A percentile compares a stretch with the other conserved stretches of the same genome.
phyloP scores from a whole-genome alignment of 2,888 invertebrate species.

The Acanthoscelides obtectus region DNA sequence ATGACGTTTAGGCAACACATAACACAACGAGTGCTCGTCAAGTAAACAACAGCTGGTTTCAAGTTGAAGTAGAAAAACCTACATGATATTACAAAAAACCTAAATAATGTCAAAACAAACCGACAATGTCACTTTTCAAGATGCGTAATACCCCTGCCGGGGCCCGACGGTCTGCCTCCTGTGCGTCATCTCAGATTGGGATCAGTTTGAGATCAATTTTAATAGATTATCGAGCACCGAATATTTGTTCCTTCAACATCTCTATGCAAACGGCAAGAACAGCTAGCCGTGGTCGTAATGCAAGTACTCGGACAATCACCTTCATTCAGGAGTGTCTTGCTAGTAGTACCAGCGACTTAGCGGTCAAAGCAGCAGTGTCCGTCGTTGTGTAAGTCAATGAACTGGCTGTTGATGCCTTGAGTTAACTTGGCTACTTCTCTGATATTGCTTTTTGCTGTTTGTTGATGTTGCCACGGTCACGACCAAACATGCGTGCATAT shows the following conservation, averaged over 20 bases:
- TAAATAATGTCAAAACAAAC: background rate
- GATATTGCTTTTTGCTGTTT: background rate
- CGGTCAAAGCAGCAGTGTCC: too few species aligned
- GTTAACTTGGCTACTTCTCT: background rate
- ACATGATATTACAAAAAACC: too few species aligned
- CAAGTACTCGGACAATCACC: background rate
- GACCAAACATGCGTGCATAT: background rate
- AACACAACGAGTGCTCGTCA: too few species aligned
- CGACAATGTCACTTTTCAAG: too few species aligned
- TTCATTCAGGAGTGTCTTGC: slow-evolving; percentile 3
- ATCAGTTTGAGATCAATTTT: background rate
- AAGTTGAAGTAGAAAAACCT: too few species aligned
- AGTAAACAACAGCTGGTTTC: too few species aligned
- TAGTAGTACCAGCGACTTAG: background rate
- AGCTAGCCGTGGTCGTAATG: background rate
- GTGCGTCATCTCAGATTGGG: background rate
- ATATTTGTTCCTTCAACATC: background rate
- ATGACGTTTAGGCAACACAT: too few species aligned
- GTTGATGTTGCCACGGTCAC: background rate
- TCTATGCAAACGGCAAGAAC: background rate
- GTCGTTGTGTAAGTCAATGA: slow-evolving; percentile 4
- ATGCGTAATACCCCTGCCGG: too few species aligned
- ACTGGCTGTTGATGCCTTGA: background rate
- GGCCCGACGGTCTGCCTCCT: too few species aligned
- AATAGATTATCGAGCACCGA: background rate